These are phyloP conservation scores for Lordiphosa clarofinis DNA, from an alignment of 1,140 invertebrate genomes.

Conservation along the genomic window DNA sequence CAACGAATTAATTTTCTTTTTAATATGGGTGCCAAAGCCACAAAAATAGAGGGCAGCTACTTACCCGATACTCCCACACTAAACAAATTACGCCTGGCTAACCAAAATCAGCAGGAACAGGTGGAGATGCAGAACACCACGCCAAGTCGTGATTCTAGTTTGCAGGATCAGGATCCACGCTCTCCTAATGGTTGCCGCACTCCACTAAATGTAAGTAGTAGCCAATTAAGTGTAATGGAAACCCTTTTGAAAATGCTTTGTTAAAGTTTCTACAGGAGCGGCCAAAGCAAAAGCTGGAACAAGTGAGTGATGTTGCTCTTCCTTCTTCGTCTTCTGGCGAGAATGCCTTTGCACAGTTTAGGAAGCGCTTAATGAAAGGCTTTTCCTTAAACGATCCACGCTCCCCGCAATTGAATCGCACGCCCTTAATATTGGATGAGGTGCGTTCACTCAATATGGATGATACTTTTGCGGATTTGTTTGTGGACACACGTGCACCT, in stretches of 20 bases:
- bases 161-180: constrained; percentile 66
- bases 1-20: constrained; percentile 19
- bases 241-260: neutral
- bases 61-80: constrained; percentile 63
- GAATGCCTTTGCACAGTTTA: constrained; percentile 45
- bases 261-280: constrained; percentile 32
- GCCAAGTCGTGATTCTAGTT: constrained; percentile 28
- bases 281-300: neutral
- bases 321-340: constrained; percentile 18
- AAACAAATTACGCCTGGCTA: constrained; percentile 39
- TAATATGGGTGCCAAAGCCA: constrained; percentile 64
- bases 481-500: constrained; percentile 62
- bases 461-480: constrained; percentile 72
- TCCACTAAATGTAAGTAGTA: constrained; percentile 54
- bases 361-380: constrained; percentile 63
- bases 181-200: constrained; percentile 68
- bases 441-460: constrained; percentile 71
- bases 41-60: constrained; percentile 65
- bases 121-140: constrained; percentile 18
- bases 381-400: constrained; percentile 78
- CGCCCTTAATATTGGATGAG: constrained; percentile 78
- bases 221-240: neutral
- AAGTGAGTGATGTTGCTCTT: neutral
- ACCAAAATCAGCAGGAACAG: constrained; percentile 8
- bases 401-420: constrained; percentile 80